These are phyloP conservation scores for Nibea coibor DNA, from an alignment of 2,113 vertebrate genomes.

Conservation along the genomic window DNA sequence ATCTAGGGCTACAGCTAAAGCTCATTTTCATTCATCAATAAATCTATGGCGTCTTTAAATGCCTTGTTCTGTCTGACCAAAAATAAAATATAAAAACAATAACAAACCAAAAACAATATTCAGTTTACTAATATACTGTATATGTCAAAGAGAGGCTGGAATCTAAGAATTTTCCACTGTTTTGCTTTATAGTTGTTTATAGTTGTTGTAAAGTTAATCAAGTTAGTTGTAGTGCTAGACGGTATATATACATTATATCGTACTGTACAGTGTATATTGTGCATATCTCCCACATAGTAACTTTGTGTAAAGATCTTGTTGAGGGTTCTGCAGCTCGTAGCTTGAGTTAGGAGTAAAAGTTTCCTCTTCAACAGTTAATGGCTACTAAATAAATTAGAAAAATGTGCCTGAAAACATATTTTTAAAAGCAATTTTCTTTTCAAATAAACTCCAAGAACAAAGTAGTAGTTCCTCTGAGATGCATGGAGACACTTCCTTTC, in stretches of 20 bases:
- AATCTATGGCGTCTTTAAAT: not conserved
- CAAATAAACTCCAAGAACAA: constrained; percentile 31
- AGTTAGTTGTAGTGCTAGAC: too few species aligned
- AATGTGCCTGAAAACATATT: constrained; percentile 36
- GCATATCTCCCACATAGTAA: too few species aligned
- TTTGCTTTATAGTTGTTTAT: not conserved
- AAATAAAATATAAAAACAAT: too few species aligned
- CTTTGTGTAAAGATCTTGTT: not conserved
- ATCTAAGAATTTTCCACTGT: not conserved
- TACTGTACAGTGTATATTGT: too few species aligned
- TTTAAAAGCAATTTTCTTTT: not conserved
- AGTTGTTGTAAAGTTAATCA: too few species aligned
- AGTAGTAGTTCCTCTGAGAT: constrained; percentile 34
- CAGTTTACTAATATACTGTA: not conserved
- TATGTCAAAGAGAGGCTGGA: not conserved
- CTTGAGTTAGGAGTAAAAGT: constrained; percentile 21
- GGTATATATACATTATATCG: too few species aligned
- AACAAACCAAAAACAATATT: too few species aligned
- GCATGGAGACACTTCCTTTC: constrained; percentile 29
- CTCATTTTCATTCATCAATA: too few species aligned
- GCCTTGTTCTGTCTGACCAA: not conserved
- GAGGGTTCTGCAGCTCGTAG: not conserved
- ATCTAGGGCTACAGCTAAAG: too few species aligned
- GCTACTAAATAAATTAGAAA: constrained; percentile 46
- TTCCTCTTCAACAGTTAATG: constrained; percentile 23